Percentiles rank a stretch among this genome's conserved stretches.
Conservation (phyloP, 2,797 vertebrate species). For the Parauchenoglanis ngamensis region DNA sequence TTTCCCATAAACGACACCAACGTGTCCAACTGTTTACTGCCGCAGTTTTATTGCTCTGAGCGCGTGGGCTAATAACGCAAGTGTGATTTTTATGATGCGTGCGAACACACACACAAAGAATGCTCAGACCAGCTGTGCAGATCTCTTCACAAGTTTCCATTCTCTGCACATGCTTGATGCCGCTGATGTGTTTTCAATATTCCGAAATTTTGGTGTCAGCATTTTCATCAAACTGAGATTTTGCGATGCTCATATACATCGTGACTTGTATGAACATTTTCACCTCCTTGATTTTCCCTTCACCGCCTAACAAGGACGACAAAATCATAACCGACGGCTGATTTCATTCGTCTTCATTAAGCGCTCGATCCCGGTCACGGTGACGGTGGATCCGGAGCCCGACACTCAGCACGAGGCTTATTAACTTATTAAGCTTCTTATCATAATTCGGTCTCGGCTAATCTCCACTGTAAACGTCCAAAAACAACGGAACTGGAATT, state of each 20-base stretch:
- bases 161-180: neutral
- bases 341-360: constrained; percentile 19
- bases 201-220: neutral
- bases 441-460: neutral
- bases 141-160: neutral
- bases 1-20: constrained; percentile 19
- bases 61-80: constrained; percentile 17
- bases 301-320: neutral
- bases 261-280: neutral
- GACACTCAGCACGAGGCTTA: neutral
- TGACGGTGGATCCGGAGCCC: neutral
- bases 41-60: constrained; percentile 22
- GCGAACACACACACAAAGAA: neutral
- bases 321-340: neutral
- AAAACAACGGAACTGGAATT: neutral
- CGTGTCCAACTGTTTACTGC: constrained; percentile 12
- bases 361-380: neutral
- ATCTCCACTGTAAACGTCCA: neutral
- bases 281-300: neutral
- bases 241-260: neutral
- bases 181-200: neutral
- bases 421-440: constrained; percentile 16
- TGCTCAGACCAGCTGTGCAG: neutral
- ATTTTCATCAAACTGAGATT: neutral
- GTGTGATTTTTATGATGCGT: constrained; percentile 17